A percentile compares a stretch with the other conserved stretches of the same genome.
phyloP scores from a whole-genome alignment of 2,888 invertebrate species.

The Lysandra coridon region DNA sequence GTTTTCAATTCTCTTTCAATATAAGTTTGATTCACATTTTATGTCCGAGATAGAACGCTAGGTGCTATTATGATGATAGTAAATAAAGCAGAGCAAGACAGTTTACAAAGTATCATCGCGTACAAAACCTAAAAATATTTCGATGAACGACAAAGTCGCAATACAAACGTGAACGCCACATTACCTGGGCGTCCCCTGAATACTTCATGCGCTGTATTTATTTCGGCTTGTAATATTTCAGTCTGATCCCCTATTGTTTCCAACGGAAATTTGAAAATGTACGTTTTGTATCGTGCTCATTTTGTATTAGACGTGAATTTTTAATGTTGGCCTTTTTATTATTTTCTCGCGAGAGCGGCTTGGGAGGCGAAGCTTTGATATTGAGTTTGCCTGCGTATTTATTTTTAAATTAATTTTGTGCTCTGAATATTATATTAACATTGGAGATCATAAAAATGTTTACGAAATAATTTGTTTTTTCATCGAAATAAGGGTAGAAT shows the following conservation, averaged over 20 bases:
- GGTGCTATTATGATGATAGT: too few species aligned
- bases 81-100: too few species aligned
- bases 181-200: conserved; percentile 74
- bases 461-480: conserved; percentile 19
- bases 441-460: conserved; percentile 3
- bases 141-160: not conserved
- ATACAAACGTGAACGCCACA: conserved; percentile 55
- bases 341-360: conserved; percentile 21
- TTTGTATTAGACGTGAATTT: conserved; percentile 45
- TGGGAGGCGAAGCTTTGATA: conserved; percentile 6
- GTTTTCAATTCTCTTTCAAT: not conserved
- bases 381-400: conserved; percentile 21
- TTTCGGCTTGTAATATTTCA: conserved; percentile 79
- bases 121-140: not conserved
- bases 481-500: not conserved
- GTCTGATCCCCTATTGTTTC: conserved; percentile 72
- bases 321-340: conserved; percentile 29
- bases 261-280: conserved; percentile 46
- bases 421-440: conserved; percentile 19
- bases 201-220: conserved; percentile 78
- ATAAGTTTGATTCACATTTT: not conserved
- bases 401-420: conserved; percentile 29
- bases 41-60: not conserved
- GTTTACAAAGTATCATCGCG: not conserved
- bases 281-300: conserved; percentile 45